phyloP scores from a whole-genome alignment of 2,888 invertebrate species.

The Erpobdella octoculata region DNA sequence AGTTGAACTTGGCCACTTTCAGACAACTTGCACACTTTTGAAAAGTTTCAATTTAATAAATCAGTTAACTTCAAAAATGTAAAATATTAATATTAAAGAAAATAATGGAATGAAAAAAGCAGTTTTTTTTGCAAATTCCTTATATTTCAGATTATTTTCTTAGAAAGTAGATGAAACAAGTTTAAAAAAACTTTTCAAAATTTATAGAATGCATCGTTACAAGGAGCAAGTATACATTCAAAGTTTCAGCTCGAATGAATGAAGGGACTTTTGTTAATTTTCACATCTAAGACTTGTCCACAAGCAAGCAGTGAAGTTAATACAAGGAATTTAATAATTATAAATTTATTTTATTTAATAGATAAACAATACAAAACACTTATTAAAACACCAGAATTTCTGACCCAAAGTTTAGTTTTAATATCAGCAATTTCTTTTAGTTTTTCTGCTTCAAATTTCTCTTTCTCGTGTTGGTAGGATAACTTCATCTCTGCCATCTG shows the following conservation, averaged over 20 bases:
- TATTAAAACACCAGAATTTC: too few species aligned
- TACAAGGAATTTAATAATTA: too few species aligned
- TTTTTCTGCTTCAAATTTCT: constrained; percentile 60
- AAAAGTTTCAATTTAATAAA: neutral
- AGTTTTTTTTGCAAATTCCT: too few species aligned
- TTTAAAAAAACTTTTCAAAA: neutral
- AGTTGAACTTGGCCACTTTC: constrained; percentile 81
- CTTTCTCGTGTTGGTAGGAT: constrained; percentile 43
- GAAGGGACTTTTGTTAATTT: too few species aligned
- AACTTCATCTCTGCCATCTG: constrained; percentile 25
- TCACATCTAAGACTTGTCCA: too few species aligned
- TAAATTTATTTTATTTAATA: too few species aligned
- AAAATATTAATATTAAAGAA: constrained; percentile 5
- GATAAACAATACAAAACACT: too few species aligned
- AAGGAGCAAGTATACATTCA: too few species aligned
- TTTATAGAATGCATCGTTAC: neutral
- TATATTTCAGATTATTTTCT: neutral
- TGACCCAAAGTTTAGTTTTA: neutral
- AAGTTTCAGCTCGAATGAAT: too few species aligned
- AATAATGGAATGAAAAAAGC: neutral
- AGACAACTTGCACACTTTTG: constrained; percentile 69
- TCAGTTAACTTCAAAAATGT: neutral
- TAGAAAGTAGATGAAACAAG: neutral
- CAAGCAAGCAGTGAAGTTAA: too few species aligned
- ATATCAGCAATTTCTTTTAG: constrained; percentile 62